Base-by-base conservation (phyloP, 2,888 invertebrate genomes). In the Acronicta psi region DNA sequence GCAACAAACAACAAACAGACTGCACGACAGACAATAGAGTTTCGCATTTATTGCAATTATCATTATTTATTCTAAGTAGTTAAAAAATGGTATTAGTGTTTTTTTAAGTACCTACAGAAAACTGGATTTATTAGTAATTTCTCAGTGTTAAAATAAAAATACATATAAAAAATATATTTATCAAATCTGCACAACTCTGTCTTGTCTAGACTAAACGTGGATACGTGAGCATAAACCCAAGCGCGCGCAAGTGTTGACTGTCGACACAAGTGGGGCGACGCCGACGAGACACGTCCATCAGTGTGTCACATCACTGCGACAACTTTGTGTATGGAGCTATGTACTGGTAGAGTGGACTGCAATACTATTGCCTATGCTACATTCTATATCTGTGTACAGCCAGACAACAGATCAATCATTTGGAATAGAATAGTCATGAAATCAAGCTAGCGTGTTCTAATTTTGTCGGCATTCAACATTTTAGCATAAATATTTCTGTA, bases 331-430 rank as follows among this genome's bases (percentile, higher is more conserved):
- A 2, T 18, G 16, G 44, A 23, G 14, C 37, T 36, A 29, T 18
- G 40, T 10, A 13, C 18, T 40, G 40, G 4, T 40, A 40, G 40
- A 38, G 44, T 25, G 41, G 17, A 34, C 34, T 34, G 69, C 42
- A 46, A 46, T 51, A 68, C 50, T 60, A 63, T 50, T 67, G 58
- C 44, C 37, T 13, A 36, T 49, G 34, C 31, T 25, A 25, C 40
- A 25, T 45, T 29, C 13, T 31, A 29, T 31, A 31, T 25, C 25
- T 25, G 29, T 29, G 11, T n/a, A 34, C 1, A 34, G 2, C 0
- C 31, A 31, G 34, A n/a, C n/a, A 34, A 34, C n/a, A n/a, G n/a
- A 34, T 34, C 34, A 34, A n/a, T 34, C 34, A 13, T 16, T 20
- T 41, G 41, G 13, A 7, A 13, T 8, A 20, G 17, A 20, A 7